These are phyloP conservation scores for honey bee (Apis mellifera) DNA, from an alignment of 1,140 invertebrate genomes.

Conservation along the genomic window Amel_HAv3.1 CM009943.2:6985501-6986000, in stretches of 20 bases:
- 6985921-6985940: conserved; percentile 64
- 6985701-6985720: neutral
- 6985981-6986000: conserved; percentile 67
- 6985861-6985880: conserved; percentile 28
- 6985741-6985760: neutral
- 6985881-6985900: conserved; percentile 31
- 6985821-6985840: conserved; percentile 15
- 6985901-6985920: conserved; percentile 47
- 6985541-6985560: no score
- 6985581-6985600: no score
- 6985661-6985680: no score
- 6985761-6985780: neutral
- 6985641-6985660: no score
- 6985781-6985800: neutral
- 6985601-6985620: no score
- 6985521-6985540: neutral
- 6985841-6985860: conserved; percentile 28
- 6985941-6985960: conserved; percentile 63
- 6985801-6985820: neutral
- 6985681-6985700: no score
- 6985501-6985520: neutral
- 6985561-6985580: no score
- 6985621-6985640: no score
- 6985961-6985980: conserved; percentile 56
- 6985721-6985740: neutral